Base-by-base conservation (phyloP, 1,140 invertebrate species). In the Drosophila lowei region DNA sequence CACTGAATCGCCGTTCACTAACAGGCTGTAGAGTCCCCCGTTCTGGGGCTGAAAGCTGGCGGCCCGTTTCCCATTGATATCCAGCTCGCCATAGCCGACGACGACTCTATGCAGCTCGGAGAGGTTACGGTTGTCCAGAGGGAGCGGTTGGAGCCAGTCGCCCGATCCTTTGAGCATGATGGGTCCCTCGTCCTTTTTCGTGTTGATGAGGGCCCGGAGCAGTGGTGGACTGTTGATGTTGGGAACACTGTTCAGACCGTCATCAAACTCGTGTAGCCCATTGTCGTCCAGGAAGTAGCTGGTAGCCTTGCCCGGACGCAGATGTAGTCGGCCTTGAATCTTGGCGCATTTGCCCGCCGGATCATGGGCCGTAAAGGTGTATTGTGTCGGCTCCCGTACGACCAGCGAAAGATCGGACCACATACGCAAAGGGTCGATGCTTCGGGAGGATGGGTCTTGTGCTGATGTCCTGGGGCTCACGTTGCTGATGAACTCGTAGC, bases 1-100 rank as follows among this genome's bases (percentile, higher is more conserved):
- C 97, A 94, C 2, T 95, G 91, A 41, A 97, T 89, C 90, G n/a
- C 92, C 73, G 42, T 91, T 80, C 42, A 93, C 90, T 11, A 94
- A 16, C 2, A 95, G 62, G 1, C 92, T 92, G 60, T 94, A 95
- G 13, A 94, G 93, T 15, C 93, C 94, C 0, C 94, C 94, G n/a
- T 91, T 89, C 43, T 91, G 90, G 2, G 94, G 65, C 0, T 68
- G 48, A 7, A 93, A 74, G 2, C 91, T 73, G 0, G 68, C 44
- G 0, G 92, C 68, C 5, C 65, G 34, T 5, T 56, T 60, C 0
- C 83, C 75, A 38, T 92, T 89, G 4, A 93, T 67, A 28, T 72
- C 72, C 21, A 93, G 44, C 6, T 92, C 83, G 44, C 93, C 93
- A 0, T 48, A 64, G 0, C 91, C 91, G 0, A 92, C 71, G 5